These are phyloP conservation scores for Calliphora vomitoria DNA, from an alignment of 2,888 invertebrate species.

Conservation along the genomic window DNA sequence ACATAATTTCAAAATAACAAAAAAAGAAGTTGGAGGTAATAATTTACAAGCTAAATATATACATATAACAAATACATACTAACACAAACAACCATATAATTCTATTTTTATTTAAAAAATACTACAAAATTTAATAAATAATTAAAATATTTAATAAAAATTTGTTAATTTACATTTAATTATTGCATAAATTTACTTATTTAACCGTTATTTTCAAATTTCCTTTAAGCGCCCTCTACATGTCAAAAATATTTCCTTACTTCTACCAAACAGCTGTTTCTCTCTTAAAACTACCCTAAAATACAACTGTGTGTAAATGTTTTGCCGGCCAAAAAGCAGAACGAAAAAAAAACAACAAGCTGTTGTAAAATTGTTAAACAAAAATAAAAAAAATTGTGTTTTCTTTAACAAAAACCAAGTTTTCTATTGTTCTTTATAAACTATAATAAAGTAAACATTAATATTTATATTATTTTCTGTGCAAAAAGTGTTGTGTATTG, in stretches of 20 bases:
- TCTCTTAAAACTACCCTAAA: slow-evolving; percentile 36
- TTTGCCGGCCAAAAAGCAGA: slow-evolving; percentile 48
- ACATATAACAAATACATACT: neutral
- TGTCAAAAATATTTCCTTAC: neutral
- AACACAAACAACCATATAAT: neutral
- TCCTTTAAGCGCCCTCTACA: slow-evolving; percentile 21
- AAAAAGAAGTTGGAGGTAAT: slow-evolving; percentile 41
- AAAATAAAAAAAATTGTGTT: slow-evolving; percentile 37
- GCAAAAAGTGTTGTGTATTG: slow-evolving; percentile 32
- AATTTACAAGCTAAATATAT: neutral
- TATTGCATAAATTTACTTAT: neutral
- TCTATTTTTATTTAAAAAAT: neutral
- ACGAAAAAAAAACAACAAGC: slow-evolving; percentile 33
- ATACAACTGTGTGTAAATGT: slow-evolving; percentile 50
- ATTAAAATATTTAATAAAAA: neutral
- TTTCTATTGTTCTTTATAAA: slow-evolving; percentile 22
- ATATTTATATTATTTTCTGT: neutral
- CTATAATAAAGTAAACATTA: neutral
- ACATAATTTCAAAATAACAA: slow-evolving; percentile 50
- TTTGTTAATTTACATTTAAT: neutral
- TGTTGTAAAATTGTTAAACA: slow-evolving; percentile 34
- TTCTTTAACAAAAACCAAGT: neutral
- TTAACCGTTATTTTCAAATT: slow-evolving; percentile 29
- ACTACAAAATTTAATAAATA: neutral
- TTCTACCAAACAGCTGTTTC: slow-evolving; percentile 46